Conservation (phyloP, 2,113 vertebrate genomes). For the Chlorodrepanis virens region DNA sequence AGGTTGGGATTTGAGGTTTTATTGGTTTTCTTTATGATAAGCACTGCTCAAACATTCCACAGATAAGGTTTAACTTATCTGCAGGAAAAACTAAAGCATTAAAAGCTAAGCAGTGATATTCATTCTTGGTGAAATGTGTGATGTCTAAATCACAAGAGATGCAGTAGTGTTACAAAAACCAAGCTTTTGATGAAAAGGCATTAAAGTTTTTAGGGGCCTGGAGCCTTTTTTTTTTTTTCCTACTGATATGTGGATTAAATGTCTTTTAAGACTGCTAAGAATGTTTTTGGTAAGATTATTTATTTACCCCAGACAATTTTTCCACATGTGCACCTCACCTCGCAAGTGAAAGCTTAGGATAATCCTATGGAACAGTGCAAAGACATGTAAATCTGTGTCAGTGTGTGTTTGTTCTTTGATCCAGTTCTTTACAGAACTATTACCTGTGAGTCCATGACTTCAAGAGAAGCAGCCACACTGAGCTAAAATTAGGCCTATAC, state of each 20-base stretch:
- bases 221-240: not conserved
- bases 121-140: not conserved
- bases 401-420: not conserved
- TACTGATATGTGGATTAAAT: not conserved
- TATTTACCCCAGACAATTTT: not conserved
- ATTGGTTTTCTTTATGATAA: not conserved
- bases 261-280: not conserved
- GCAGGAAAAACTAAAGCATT: not conserved
- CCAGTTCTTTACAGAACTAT: not conserved
- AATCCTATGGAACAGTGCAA: not conserved
- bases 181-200: not conserved
- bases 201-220: not conserved
- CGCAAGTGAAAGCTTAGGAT: not conserved
- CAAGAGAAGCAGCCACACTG: not conserved
- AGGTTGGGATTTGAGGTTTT: not conserved
- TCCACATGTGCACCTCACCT: not conserved
- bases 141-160: not conserved
- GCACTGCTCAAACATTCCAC: not conserved
- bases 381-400: not conserved
- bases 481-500: not conserved
- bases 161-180: not conserved
- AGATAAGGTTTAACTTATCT: not conserved
- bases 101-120: not conserved
- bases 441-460: not conserved
- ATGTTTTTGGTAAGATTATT: not conserved